Evolutionary conservation across 2,888 invertebrate species (phyloP).

Genomic region (Physocephala rufipes): DNA sequence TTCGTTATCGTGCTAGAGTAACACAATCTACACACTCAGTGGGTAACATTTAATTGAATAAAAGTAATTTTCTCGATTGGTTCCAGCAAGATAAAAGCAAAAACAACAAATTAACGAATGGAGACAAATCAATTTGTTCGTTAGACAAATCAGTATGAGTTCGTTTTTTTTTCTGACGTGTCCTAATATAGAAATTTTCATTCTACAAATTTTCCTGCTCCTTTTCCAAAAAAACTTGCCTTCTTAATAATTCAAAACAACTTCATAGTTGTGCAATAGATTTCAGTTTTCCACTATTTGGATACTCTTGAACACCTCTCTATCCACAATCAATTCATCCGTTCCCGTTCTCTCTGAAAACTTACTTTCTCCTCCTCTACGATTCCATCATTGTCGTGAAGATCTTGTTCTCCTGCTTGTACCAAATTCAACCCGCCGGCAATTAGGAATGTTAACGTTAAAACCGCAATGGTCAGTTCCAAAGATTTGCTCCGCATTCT

Average conservation of each 20-base stretch:
- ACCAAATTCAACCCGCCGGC: not conserved
- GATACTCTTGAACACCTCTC: not conserved
- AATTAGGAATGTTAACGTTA: slow-evolving; percentile 18
- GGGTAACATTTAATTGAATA: not conserved
- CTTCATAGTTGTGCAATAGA: not conserved
- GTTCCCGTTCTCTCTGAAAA: not conserved
- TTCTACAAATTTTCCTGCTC: not conserved
- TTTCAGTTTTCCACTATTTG: not conserved
- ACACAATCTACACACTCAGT: not conserved
- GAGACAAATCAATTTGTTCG: not conserved
- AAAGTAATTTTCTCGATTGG: not conserved
- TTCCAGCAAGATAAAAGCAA: not conserved
- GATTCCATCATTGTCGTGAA: slow-evolving; percentile 53
- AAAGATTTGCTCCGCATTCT: slow-evolving; percentile 27
- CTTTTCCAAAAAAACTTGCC: not conserved
- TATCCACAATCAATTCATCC: too few species aligned
- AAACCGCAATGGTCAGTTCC: slow-evolving; percentile 26
- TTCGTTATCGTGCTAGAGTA: not conserved
- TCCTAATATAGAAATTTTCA: not conserved
- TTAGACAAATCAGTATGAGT: too few species aligned
- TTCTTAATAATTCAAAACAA: not conserved
- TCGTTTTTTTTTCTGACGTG: not conserved
- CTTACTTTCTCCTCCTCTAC: slow-evolving; percentile 59
- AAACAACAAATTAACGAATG: not conserved
- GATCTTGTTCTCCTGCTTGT: slow-evolving; percentile 15